Base-by-base conservation (phyloP, 2,888 invertebrate species). In the Julus scandinavius region DNA sequence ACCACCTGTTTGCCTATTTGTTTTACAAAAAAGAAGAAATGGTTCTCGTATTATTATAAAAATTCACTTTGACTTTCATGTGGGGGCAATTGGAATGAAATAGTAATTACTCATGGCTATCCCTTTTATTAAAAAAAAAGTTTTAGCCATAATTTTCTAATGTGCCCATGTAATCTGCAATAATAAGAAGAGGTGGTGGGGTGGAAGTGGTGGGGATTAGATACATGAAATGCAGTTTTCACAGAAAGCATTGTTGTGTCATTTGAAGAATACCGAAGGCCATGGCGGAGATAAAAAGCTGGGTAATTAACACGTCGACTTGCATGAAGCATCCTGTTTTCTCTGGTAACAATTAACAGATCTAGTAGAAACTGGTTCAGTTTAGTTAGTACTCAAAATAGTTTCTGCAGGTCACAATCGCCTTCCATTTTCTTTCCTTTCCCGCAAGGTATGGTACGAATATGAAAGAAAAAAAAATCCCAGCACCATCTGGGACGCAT, bases 201-300 rank as follows among this genome's bases (percentile, higher is more conserved):
- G 45, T 45, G 45, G 45, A 9, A 80, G 80, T 38, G 80, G 38
- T 80, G 20, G 20, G 38, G 38, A 80, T 13, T 15, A 80, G 80
- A 80, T 29, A 80, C 80, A 80, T 80, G 80, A 80, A 15, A 80
- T 80, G 80, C 80, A 80, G 38, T 80, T 80, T 80, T 80, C 38
- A 38, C 80, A 6, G 3, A 80, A 80, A 11, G 80, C 38, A 80
- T 80, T 29, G 38, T 80, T 80, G 38, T 80, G 80, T 80, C 80
- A 80, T 38, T 11, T 20, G 29, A 80, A 80, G 38, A 80, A 38
- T 80, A 80, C 38, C 4, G 80, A 80, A 80, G 80, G 80, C 20
- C 80, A 13, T 38, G 13, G 7, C 38, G 5, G 38, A 13, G 80
- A 38, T 80, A 80, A 80, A 80, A 80, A 38, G 80, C 80, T 80